These are phyloP conservation scores for Anabacerthia variegaticeps DNA, from an alignment of 2,797 vertebrate genomes.

Conservation along the genomic window DNA sequence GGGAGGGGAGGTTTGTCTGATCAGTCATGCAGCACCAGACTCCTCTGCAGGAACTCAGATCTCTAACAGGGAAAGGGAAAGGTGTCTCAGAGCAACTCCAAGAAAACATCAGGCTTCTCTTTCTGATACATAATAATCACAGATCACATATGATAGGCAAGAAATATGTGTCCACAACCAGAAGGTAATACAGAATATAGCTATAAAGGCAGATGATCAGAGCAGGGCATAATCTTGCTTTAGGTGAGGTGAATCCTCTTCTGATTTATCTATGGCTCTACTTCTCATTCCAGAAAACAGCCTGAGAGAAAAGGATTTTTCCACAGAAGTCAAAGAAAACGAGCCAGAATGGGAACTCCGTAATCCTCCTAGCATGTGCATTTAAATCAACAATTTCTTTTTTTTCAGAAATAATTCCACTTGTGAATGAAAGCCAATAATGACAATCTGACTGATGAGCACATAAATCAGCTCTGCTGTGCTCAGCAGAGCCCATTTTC, in stretches of 20 bases:
- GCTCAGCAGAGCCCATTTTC: neutral
- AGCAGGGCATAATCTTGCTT: neutral
- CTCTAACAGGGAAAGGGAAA: neutral
- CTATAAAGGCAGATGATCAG: neutral
- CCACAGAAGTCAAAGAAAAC: constrained; percentile 4
- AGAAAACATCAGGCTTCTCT: neutral
- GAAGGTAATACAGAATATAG: neutral
- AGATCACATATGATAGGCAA: neutral
- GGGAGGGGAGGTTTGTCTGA: neutral
- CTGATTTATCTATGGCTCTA: neutral
- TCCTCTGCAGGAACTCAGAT: neutral
- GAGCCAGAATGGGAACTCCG: neutral
- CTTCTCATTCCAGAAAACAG: neutral
- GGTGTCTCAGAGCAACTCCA: neutral
- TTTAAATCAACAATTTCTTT: neutral
- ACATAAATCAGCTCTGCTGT: neutral
- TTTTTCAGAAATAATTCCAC: neutral
- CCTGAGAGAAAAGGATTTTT: constrained; percentile 14
- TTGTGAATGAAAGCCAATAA: constrained; percentile 34
- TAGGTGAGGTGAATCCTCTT: neutral
- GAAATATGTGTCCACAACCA: neutral
- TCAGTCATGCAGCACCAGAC: neutral
- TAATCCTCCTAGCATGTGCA: neutral
- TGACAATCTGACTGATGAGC: neutral
- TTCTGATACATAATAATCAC: neutral